Conservation (phyloP, 2,888 invertebrate genomes). For the Mythimna ferrago region DNA sequence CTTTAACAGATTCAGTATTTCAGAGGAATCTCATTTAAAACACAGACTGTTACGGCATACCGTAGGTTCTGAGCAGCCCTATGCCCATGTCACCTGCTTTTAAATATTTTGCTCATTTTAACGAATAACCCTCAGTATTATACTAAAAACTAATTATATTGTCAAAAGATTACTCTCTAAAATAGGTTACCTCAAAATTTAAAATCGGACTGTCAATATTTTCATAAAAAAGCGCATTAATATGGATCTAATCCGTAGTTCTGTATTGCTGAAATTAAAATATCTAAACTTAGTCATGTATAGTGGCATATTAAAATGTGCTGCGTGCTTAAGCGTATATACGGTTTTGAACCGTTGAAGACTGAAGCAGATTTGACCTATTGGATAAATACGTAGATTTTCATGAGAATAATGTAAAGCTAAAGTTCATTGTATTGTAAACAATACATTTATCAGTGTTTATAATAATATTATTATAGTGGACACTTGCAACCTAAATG, state of each 20-base stretch:
- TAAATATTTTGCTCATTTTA: not conserved
- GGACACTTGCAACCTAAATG: conserved; percentile 3
- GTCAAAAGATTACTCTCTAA: conserved; percentile 2
- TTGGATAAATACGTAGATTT: conserved; percentile 27
- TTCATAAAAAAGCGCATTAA: conserved; percentile 18
- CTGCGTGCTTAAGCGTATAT: conserved; percentile 9
- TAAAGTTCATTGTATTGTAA: conserved; percentile 2
- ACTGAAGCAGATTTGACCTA: conserved; percentile 51
- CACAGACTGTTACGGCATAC: no score
- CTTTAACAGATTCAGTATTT: not conserved
- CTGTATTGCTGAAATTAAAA: conserved; percentile 30
- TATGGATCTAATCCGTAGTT: conserved; percentile 46
- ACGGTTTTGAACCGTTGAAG: conserved; percentile 52
- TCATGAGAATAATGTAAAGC: not conserved
- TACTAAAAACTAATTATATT: not conserved
- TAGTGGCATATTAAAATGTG: conserved; percentile 5
- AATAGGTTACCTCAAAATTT: conserved; percentile 28
- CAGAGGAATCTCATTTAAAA: no score
- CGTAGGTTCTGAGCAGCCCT: not conserved
- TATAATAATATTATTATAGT: not conserved
- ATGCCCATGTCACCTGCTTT: not conserved
- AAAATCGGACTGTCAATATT: conserved; percentile 23
- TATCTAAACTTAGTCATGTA: conserved; percentile 20
- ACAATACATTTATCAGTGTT: conserved; percentile 14
- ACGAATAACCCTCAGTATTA: not conserved